A percentile compares a stretch with the other conserved stretches of the same genome.
Evolutionary conservation across 2,797 vertebrate genomes (phyloP).

Genomic region (Heterohyrax brucei): DNA sequence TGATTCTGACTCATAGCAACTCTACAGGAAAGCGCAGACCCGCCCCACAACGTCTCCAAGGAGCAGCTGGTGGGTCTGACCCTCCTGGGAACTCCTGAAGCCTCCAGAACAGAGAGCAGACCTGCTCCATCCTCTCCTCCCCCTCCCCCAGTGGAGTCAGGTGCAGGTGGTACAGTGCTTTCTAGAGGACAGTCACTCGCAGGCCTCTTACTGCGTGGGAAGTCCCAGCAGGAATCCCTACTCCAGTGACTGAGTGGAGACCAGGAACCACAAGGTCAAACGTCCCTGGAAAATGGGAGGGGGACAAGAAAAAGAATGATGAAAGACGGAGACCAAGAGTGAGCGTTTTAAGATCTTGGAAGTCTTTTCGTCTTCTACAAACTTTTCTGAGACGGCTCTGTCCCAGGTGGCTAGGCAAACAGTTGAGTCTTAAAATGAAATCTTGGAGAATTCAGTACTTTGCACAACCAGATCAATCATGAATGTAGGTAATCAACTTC

Average conservation of each 20-base stretch:
- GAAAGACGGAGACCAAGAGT: background rate
- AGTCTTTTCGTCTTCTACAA: background rate
- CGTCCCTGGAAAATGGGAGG: background rate
- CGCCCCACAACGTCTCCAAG: too few relatives aligned
- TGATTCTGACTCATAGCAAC: too few relatives aligned
- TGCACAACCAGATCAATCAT: conserved; percentile 32
- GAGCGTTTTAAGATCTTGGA: background rate
- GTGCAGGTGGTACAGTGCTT: background rate
- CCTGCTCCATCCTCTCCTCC: background rate
- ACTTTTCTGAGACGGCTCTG: conserved; percentile 44
- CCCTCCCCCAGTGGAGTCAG: background rate
- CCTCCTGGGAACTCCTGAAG: too few relatives aligned
- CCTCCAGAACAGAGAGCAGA: too few relatives aligned
- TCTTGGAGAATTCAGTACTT: background rate
- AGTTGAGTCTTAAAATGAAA: conserved; percentile 77
- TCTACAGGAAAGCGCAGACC: too few relatives aligned
- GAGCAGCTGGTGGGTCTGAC: too few relatives aligned
- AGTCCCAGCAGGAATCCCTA: background rate
- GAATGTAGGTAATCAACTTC: conserved; percentile 57
- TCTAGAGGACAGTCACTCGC: too few relatives aligned
- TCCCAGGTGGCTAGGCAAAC: conserved; percentile 76
- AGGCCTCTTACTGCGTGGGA: rapidly evolving
- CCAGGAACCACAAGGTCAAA: rapidly evolving
- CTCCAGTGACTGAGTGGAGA: rapidly evolving
- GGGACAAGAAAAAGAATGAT: too few relatives aligned